Conservation (phyloP, 2,113 vertebrate species). For the Ameiurus melas region DNA sequence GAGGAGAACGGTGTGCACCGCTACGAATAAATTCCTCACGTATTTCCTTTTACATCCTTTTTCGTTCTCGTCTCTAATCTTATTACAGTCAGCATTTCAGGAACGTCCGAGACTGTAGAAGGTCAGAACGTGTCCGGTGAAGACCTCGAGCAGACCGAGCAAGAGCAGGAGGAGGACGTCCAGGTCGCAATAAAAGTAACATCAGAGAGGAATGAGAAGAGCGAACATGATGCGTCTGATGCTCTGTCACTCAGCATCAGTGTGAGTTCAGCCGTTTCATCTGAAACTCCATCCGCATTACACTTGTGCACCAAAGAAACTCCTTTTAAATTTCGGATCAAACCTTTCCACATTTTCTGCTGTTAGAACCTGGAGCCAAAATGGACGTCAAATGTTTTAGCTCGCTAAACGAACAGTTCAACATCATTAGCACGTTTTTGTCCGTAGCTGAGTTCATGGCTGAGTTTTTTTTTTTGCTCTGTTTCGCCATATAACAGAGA, state of each 20-base stretch:
- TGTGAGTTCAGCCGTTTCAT: too few relatives aligned
- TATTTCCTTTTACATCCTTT: not conserved
- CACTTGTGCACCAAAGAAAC: too few relatives aligned
- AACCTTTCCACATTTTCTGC: not conserved
- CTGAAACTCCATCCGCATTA: too few relatives aligned
- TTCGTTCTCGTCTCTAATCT: not conserved
- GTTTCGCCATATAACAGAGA: not conserved
- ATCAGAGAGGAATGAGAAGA: not conserved
- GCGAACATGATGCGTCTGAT: not conserved
- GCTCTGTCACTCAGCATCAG: slow-evolving; percentile 41
- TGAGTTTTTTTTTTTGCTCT: not conserved
- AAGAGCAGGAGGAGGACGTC: slow-evolving; percentile 1
- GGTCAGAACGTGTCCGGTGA: not conserved
- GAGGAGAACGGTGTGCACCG: slow-evolving; percentile 57
- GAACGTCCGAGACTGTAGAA: not conserved
- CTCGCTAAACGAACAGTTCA: not conserved
- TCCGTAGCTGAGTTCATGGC: not conserved
- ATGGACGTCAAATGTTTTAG: not conserved
- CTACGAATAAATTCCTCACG: not conserved
- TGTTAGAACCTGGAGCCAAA: not conserved
- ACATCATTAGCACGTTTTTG: not conserved
- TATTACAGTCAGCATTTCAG: not conserved
- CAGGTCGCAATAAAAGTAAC: not conserved
- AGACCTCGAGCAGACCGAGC: not conserved
- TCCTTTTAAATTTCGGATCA: too few relatives aligned